Evolutionary conservation across 2,888 invertebrate genomes (phyloP).

Genomic region (Rhogogaster chlorosoma): DNA sequence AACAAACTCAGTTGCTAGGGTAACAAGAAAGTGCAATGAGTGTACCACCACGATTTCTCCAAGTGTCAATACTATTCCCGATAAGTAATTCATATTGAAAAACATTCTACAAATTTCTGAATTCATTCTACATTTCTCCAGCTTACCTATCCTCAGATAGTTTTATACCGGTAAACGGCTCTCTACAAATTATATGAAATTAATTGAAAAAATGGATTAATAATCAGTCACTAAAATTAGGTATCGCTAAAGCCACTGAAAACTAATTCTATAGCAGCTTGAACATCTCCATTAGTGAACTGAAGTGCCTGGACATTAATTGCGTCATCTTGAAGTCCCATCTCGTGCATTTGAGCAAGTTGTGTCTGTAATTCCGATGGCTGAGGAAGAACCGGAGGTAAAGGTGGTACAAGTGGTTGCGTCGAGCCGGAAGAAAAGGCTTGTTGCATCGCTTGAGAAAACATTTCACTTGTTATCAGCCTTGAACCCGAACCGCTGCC

Average conservation of each 20-base stretch:
- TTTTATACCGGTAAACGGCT: neutral
- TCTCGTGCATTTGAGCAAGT: constrained; percentile 91
- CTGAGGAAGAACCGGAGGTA: constrained; percentile 64
- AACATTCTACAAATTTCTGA: neutral
- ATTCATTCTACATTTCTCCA: neutral
- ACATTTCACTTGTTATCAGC: constrained; percentile 88
- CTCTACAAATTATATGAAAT: neutral
- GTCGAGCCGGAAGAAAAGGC: constrained; percentile 79
- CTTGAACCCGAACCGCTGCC: constrained; percentile 66
- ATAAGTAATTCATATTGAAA: neutral
- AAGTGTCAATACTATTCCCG: neutral
- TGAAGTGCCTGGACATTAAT: constrained; percentile 92
- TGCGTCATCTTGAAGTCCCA: constrained; percentile 92
- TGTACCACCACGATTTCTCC: neutral
- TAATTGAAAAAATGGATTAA: neutral
- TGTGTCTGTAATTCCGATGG: constrained; percentile 77
- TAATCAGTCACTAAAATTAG: constrained; percentile 55
- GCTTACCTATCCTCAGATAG: neutral
- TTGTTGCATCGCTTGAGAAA: constrained; percentile 88
- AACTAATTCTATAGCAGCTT: constrained; percentile 94
- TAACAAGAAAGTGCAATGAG: neutral
- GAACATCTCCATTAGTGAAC: constrained; percentile 91
- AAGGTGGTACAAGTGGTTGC: constrained; percentile 56
- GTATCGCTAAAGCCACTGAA: constrained; percentile 82
- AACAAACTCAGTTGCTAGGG: constrained; percentile 28